These are phyloP conservation scores for Pomacea canaliculata DNA, from an alignment of 2,888 invertebrate species.

Conservation along the genomic window DNA sequence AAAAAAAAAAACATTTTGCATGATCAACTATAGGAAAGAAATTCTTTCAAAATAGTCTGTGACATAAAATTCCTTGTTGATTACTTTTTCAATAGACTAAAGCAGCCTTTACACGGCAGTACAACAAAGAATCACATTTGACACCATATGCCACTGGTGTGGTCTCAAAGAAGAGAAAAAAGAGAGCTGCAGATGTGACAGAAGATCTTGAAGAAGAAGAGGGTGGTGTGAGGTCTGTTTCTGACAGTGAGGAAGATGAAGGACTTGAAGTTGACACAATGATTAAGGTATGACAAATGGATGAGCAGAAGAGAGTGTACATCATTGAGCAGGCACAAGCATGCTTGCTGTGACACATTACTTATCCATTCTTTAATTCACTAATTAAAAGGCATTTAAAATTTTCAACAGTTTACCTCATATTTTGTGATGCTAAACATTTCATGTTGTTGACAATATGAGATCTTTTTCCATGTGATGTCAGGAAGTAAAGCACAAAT, in stretches of 20 bases:
- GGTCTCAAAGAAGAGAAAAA: constrained; percentile 74
- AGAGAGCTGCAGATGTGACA: constrained; percentile 68
- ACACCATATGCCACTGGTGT: constrained; percentile 82
- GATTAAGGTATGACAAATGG: constrained; percentile 77
- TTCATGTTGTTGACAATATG: no score
- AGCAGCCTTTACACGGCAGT: constrained; percentile 91
- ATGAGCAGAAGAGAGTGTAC: not conserved
- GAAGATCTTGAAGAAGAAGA: constrained; percentile 50
- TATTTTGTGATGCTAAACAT: no score
- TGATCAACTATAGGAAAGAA: no score
- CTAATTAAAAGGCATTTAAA: no score
- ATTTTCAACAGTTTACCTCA: no score
- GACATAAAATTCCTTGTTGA: not conserved
- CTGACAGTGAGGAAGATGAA: constrained; percentile 52
- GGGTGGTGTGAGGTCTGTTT: constrained; percentile 33
- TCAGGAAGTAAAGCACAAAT: no score
- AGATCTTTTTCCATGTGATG: no score
- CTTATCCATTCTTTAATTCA: no score
- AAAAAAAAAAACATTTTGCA: no score
- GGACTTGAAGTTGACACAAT: constrained; percentile 81
- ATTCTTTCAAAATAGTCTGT: no score
- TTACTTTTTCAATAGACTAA: constrained; percentile 79
- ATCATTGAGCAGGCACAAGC: not conserved
- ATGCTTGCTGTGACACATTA: no score
- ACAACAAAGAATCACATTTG: constrained; percentile 86